A percentile compares a stretch with the other conserved stretches of the same genome.
These are phyloP conservation scores for Cydia pomonella DNA, from an alignment of 1,140 invertebrate species.

Conservation along the genomic window DNA sequence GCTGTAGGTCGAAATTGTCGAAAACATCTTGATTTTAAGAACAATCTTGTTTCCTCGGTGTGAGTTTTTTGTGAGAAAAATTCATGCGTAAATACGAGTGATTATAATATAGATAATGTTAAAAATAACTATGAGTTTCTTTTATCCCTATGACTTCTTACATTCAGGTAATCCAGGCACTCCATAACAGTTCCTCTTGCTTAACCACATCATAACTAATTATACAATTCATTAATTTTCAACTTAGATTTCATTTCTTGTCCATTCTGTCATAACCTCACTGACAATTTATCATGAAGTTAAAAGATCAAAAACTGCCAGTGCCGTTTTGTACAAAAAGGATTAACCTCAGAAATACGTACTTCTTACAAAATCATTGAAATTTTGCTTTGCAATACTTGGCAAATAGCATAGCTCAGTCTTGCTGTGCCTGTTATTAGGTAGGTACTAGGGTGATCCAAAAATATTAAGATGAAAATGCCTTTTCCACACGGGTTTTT, in stretches of 20 bases:
- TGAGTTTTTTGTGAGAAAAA: conserved; percentile 75
- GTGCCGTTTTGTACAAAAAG: neutral
- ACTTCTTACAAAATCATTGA: too few species aligned
- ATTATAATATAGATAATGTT: conserved; percentile 68
- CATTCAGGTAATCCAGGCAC: neutral
- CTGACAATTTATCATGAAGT: neutral
- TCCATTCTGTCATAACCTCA: neutral
- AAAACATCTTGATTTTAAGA: conserved; percentile 23
- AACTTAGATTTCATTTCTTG: neutral
- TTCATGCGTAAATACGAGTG: conserved; percentile 62
- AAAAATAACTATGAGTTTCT: conserved; percentile 47
- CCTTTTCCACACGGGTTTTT: too few species aligned
- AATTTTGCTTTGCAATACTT: too few species aligned
- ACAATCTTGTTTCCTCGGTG: conserved; percentile 53
- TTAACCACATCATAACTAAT: neutral
- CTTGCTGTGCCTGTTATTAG: too few species aligned
- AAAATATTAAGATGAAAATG: too few species aligned
- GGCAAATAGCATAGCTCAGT: too few species aligned
- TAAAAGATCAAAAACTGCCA: neutral
- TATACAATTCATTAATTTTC: neutral
- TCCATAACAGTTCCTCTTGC: neutral
- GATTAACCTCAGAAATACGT: too few species aligned
- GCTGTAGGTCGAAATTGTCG: conserved; percentile 34
- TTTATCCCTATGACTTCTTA: conserved; percentile 14
- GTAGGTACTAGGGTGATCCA: too few species aligned